Percentiles rank a stretch among this genome's conserved stretches.
Evolutionary conservation across 2,888 invertebrate species (phyloP).

Genomic region (Cyrtodaria siliqua): DNA sequence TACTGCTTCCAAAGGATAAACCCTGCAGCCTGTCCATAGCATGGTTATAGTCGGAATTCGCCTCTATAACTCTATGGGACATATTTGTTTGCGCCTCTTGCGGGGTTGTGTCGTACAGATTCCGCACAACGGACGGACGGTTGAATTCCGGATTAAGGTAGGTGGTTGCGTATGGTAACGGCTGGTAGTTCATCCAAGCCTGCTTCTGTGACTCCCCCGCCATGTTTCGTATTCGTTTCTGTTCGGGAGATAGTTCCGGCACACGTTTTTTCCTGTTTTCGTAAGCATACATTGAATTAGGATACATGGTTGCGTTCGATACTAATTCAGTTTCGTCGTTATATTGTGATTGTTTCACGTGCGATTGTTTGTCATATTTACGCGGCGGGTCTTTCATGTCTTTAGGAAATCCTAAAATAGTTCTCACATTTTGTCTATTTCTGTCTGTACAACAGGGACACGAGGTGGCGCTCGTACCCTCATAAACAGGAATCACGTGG

Average conservation of each 20-base stretch:
- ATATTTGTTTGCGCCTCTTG: conserved; percentile 37
- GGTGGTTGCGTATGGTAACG: conserved; percentile 69
- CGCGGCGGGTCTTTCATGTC: conserved; percentile 28
- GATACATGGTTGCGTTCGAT: conserved; percentile 33
- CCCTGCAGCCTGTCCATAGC: conserved; percentile 72
- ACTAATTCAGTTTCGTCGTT: conserved; percentile 21
- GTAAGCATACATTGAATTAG: conserved; percentile 58
- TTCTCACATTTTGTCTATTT: conserved; percentile 72
- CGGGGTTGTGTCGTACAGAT: conserved; percentile 43
- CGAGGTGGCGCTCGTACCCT: conserved; percentile 59
- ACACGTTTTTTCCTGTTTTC: conserved; percentile 13
- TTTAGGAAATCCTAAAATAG: conserved; percentile 66
- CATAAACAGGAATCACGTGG: conserved; percentile 71
- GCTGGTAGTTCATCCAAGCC: conserved; percentile 74
- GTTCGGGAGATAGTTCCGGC: conserved; percentile 23
- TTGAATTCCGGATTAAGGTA: conserved; percentile 75
- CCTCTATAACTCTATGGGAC: conserved; percentile 63
- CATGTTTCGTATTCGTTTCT: conserved; percentile 29
- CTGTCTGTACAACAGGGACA: conserved; percentile 76
- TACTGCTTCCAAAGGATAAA: conserved; percentile 26
- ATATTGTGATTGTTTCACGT: conserved; percentile 14
- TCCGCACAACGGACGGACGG: conserved; percentile 63
- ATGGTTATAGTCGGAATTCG: conserved; percentile 66
- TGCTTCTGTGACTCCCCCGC: conserved; percentile 42
- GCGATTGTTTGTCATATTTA: conserved; percentile 54